Evolutionary conservation across 1,140 invertebrate genomes (phyloP).

Genomic region (Protaetia brevitarsis): DNA sequence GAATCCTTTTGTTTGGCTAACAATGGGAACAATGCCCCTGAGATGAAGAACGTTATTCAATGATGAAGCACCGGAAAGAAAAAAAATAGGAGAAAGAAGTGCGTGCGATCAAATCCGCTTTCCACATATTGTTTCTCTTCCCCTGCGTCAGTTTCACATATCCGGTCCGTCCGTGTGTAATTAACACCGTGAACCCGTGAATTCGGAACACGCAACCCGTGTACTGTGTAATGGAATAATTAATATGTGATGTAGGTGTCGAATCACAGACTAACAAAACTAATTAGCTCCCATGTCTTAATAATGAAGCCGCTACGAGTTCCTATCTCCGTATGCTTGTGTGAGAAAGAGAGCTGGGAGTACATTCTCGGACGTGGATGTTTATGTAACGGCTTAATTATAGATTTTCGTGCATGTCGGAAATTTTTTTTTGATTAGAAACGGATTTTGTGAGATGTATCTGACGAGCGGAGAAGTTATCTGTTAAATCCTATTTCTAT

Average conservation of each 20-base stretch:
- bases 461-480: too few species aligned
- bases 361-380: not conserved
- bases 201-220: not conserved
- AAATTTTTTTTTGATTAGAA: constrained; percentile 9
- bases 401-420: not conserved
- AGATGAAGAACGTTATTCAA: too few species aligned
- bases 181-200: not conserved
- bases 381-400: constrained; percentile 12
- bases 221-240: not conserved
- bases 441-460: not conserved
- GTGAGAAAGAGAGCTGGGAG: not conserved
- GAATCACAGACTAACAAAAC: constrained; percentile 4
- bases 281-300: constrained; percentile 13
- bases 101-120: too few species aligned
- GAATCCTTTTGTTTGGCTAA: too few species aligned
- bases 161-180: not conserved
- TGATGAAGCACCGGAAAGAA: too few species aligned
- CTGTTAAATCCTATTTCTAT: too few species aligned
- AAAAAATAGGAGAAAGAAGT: too few species aligned
- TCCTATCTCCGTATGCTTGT: too few species aligned
- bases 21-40: too few species aligned
- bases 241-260: constrained; percentile 12
- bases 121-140: too few species aligned
- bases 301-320: not conserved
- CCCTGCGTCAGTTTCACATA: too few species aligned